A percentile compares a stretch with the other conserved stretches of the same genome.
Evolutionary conservation across 2,797 vertebrate species (phyloP).

Genomic region (Varecia variegata): DNA sequence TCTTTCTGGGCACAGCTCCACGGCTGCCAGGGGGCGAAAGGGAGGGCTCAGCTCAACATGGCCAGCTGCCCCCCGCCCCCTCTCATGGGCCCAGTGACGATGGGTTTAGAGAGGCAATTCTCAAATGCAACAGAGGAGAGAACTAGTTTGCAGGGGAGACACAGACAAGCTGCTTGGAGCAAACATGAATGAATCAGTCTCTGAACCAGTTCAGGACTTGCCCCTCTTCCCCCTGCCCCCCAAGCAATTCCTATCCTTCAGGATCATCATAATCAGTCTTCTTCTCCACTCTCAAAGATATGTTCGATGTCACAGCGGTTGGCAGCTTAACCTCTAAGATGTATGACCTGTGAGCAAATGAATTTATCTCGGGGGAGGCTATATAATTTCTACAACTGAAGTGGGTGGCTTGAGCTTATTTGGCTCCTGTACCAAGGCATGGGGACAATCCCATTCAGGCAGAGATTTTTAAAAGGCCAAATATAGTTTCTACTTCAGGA

Average conservation of each 20-base stretch:
- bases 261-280: fast-evolving
- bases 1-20: not conserved
- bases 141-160: not conserved
- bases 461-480: not conserved
- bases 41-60: too few relatives aligned
- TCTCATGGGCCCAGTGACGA: fast-evolving
- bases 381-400: not conserved
- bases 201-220: not conserved
- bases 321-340: not conserved
- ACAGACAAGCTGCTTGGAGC: not conserved
- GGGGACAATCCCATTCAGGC: not conserved
- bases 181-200: not conserved
- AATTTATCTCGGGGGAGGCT: not conserved
- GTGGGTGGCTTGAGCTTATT: not conserved
- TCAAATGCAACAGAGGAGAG: not conserved
- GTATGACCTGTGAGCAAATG: not conserved
- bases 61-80: not conserved
- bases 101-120: not conserved
- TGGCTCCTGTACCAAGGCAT: not conserved
- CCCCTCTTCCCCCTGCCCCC: fast-evolving
- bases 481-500: not conserved
- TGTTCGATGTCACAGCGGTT: not conserved
- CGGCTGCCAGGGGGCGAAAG: fast-evolving
- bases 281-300: not conserved
- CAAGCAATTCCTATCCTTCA: not conserved